These are phyloP conservation scores for Siniperca obscura DNA, from an alignment of 2,797 vertebrate genomes.

Conservation along the genomic window DNA sequence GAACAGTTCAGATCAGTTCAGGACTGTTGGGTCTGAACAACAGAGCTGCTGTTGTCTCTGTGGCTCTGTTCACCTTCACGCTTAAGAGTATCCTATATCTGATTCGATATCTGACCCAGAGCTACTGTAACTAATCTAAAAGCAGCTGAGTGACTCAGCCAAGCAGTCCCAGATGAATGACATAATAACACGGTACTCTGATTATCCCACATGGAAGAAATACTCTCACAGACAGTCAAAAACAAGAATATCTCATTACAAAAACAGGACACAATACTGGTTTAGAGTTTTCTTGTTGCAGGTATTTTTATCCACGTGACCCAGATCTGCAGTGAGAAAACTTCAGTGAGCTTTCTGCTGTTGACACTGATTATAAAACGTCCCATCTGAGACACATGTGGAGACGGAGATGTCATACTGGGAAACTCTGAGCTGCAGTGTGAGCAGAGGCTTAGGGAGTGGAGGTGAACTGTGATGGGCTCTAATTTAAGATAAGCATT, in stretches of 20 bases:
- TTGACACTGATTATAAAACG: neutral
- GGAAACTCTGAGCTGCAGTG: neutral
- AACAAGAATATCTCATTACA: conserved; percentile 7
- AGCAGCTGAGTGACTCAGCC: conserved; percentile 38
- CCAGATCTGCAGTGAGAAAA: neutral
- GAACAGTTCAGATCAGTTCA: neutral
- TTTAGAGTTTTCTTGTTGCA: neutral
- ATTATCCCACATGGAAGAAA: conserved; percentile 22
- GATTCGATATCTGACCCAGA: neutral
- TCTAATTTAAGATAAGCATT: conserved; percentile 27
- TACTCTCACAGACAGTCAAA: neutral
- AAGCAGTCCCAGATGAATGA: conserved; percentile 24
- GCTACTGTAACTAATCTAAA: conserved; percentile 16
- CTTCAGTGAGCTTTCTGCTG: neutral
- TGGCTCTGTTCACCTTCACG: neutral
- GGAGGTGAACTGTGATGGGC: neutral
- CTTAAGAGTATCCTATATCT: neutral
- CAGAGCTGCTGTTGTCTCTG: conserved; percentile 7
- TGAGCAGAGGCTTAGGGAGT: neutral
- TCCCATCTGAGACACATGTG: neutral
- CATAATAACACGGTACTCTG: conserved; percentile 13
- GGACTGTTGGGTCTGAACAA: neutral
- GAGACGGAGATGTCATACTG: neutral
- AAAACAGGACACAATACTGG: neutral
- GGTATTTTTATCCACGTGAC: conserved; percentile 17